Percentiles rank a stretch among this genome's conserved stretches.
These are phyloP conservation scores for Spea multiplicata DNA, from an alignment of 2,113 vertebrate species.

Conservation along the genomic window DNA sequence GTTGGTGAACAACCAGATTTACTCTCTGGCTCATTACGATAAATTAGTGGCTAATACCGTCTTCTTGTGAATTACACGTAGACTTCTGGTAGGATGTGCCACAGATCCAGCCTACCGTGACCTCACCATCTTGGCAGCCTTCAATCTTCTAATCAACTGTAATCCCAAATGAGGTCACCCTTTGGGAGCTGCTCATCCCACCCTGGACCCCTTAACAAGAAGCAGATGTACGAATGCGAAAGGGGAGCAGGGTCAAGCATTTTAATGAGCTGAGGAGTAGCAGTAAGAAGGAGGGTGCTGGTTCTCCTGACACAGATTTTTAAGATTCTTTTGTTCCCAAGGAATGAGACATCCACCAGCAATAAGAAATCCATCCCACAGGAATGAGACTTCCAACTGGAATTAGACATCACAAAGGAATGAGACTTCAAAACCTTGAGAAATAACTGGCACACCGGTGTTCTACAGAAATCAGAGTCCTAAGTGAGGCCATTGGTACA, in stretches of 20 bases:
- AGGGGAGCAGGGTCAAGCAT: conserved; percentile 52
- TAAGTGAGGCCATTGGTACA: too few relatives aligned
- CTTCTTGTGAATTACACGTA: neutral
- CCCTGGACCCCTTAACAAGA: conserved; percentile 65
- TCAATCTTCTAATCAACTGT: conserved; percentile 58
- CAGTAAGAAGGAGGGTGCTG: conserved; percentile 21
- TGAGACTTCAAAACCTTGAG: too few relatives aligned
- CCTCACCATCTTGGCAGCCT: conserved; percentile 9
- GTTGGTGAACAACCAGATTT: too few relatives aligned
- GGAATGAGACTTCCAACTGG: conserved; percentile 3
- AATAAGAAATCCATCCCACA: neutral
- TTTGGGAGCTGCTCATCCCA: conserved; percentile 54
- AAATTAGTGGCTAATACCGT: too few relatives aligned
- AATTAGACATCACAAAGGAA: conserved; percentile 19
- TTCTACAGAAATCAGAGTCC: too few relatives aligned
- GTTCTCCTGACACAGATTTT: conserved; percentile 31
- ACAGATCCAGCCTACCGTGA: conserved; percentile 16
- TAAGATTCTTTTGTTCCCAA: conserved; percentile 45
- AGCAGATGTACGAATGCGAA: conserved; percentile 71
- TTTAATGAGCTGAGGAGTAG: conserved; percentile 50
- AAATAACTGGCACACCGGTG: too few relatives aligned
- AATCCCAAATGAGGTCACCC: conserved; percentile 68
- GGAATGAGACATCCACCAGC: conserved; percentile 13
- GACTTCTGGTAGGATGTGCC: neutral
- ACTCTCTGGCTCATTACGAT: too few relatives aligned